These are phyloP conservation scores for Calliphora vomitoria DNA, from an alignment of 2,888 invertebrate species.

Conservation along the genomic window DNA sequence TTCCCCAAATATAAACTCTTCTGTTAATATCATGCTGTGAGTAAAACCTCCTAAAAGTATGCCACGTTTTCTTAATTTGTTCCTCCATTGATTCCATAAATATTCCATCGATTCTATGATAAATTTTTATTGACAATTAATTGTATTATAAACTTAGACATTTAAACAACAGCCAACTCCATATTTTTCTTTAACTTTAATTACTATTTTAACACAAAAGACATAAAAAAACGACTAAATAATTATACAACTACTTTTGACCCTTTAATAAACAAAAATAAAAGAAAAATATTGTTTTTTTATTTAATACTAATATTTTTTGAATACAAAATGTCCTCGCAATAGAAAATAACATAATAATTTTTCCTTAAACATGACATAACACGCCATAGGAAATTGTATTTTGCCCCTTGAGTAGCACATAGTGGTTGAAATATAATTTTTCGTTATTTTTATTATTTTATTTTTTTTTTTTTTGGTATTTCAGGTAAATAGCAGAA, in stretches of 20 bases:
- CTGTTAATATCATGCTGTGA: too few species aligned
- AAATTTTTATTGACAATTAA: not conserved
- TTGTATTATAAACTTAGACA: not conserved
- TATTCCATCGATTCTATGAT: not conserved
- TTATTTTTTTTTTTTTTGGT: not conserved
- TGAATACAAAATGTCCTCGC: not conserved
- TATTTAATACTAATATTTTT: not conserved
- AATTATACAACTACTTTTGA: not conserved
- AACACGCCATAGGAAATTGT: slow-evolving; percentile 51
- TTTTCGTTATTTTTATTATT: not conserved
- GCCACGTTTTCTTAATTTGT: too few species aligned
- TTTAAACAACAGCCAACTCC: not conserved
- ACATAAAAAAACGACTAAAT: not conserved
- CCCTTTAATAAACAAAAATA: not conserved
- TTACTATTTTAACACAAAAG: not conserved
- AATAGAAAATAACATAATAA: slow-evolving; percentile 4
- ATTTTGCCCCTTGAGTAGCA: not conserved
- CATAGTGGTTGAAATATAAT: slow-evolving; percentile 5
- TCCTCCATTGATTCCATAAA: too few species aligned
- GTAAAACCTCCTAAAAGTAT: too few species aligned
- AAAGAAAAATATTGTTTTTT: not conserved
- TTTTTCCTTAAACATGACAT: slow-evolving; percentile 59
- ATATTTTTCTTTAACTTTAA: not conserved
- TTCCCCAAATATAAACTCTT: too few species aligned
- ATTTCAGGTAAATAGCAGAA: not conserved